These are phyloP conservation scores for Aphaenogaster rudis DNA, from an alignment of 1,140 invertebrate species.

Conservation along the genomic window DNA sequence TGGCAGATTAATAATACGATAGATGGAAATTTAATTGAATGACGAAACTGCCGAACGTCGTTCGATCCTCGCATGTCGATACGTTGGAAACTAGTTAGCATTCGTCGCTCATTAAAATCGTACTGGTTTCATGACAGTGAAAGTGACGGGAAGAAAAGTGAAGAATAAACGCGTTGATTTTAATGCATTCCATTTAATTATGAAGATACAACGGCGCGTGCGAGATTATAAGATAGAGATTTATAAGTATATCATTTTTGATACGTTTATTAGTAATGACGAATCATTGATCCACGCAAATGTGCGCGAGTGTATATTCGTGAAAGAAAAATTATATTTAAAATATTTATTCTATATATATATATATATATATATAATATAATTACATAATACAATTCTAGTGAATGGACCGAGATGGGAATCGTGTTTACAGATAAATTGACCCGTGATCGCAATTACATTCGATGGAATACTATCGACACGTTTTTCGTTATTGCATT, in stretches of 20 bases:
- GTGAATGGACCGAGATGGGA: background rate
- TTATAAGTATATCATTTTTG: background rate
- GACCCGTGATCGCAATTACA: constrained; percentile 28
- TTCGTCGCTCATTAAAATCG: constrained; percentile 56
- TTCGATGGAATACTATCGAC: constrained; percentile 11
- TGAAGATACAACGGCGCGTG: background rate
- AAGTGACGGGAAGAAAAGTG: background rate
- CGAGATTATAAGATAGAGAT: background rate
- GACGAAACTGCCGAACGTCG: constrained; percentile 45
- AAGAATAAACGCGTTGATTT: background rate
- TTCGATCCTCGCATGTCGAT: constrained; percentile 10
- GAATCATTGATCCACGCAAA: background rate
- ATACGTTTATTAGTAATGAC: background rate
- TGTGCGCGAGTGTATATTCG: background rate
- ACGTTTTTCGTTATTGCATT: constrained; percentile 45
- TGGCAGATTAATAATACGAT: constrained; percentile 66
- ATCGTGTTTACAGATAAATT: constrained; percentile 34
- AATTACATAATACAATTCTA: background rate
- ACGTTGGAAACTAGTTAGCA: constrained; percentile 40
- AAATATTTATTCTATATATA: background rate
- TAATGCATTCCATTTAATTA: background rate
- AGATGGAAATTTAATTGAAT: constrained; percentile 66
- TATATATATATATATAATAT: background rate
- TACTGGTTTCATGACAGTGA: background rate
- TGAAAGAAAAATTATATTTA: constrained; percentile 13